phyloP scores from a whole-genome alignment of 2,113 vertebrate species.

The Dolichotis patagonum region DNA sequence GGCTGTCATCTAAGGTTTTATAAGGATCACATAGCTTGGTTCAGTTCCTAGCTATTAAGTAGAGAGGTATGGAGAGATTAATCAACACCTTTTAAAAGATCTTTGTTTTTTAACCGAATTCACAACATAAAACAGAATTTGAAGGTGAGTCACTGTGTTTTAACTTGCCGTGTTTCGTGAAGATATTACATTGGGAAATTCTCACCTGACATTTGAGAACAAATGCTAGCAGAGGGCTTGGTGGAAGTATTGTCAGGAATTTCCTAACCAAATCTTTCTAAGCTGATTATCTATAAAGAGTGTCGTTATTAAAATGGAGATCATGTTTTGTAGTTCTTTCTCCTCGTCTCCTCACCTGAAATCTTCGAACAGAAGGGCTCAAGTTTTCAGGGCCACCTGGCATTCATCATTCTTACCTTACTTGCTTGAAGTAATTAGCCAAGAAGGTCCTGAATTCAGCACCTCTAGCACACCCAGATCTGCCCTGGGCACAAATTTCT shows the following conservation, averaged over 20 bases:
- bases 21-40: constrained; percentile 53
- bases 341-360: background rate
- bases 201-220: constrained; percentile 44
- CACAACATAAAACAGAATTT: background rate
- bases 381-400: background rate
- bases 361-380: background rate
- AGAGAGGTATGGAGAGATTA: constrained; percentile 25
- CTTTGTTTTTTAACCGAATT: background rate
- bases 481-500: background rate
- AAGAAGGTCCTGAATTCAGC: background rate
- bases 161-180: constrained; percentile 50
- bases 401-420: background rate
- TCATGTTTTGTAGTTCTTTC: background rate
- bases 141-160: background rate
- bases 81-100: background rate
- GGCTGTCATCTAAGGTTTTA: constrained; percentile 7
- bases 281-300: constrained; percentile 45
- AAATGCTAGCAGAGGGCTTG: constrained; percentile 37
- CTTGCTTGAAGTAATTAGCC: background rate
- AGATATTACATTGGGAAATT: constrained; percentile 25
- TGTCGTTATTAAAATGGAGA: constrained; percentile 47
- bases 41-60: constrained; percentile 40
- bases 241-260: constrained; percentile 38
- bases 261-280: constrained; percentile 22
- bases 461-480: background rate